Base-by-base conservation (phyloP, 2,888 invertebrate species). In the Eucera pruinosa region DNA sequence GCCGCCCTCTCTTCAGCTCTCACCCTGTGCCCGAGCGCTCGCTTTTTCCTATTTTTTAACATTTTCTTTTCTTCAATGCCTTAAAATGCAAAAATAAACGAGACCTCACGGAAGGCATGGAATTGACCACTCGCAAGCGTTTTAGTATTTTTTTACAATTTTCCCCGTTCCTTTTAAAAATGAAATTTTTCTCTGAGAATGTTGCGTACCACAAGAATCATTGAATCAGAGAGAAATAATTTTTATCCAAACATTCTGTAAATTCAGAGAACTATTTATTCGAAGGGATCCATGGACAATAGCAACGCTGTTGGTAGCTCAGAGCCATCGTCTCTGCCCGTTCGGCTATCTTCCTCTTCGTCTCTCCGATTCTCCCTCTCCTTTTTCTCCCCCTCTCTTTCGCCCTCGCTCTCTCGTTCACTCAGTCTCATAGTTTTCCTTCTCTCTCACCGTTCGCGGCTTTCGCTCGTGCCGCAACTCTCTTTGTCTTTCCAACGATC, bases 61-160 rank as follows among this genome's bases (percentile, higher is more conserved):
- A 90, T 90, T 90, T 90, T 90, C 90, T 90, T 90, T 90, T 89
- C 90, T 90, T 90, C 90, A 86, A 90, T 90, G 89, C 90, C 90
- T 90, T 90, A 90, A 90, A 90, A 90, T 90, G 90, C 90, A 90
- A 90, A 90, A 90, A 90, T 90, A 90, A 90, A 90, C 90, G 90
- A 90, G 82, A 76, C 78, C 80, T 57, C 62, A 81, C 66, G 75
- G 18, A 74, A 50, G 86, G 48, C 54, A 85, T 77, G 83, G 80
- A 85, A 85, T 85, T 85, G 85, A 80, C 85, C 82, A 64, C 48
- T 52, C 50, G 71, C 36, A 45, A 61, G 20, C 41, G 9, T 43
- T 55, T 20, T 48, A 18, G 45, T 66, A 87, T 86, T 88, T 88
- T 89, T 69, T 61, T 36, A 70, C 36, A 86, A 89, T 88, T 87